Percentiles rank a stretch among this genome's conserved stretches.
Evolutionary conservation across 2,888 invertebrate genomes (phyloP).

Genomic region (Tinea pellionella): DNA sequence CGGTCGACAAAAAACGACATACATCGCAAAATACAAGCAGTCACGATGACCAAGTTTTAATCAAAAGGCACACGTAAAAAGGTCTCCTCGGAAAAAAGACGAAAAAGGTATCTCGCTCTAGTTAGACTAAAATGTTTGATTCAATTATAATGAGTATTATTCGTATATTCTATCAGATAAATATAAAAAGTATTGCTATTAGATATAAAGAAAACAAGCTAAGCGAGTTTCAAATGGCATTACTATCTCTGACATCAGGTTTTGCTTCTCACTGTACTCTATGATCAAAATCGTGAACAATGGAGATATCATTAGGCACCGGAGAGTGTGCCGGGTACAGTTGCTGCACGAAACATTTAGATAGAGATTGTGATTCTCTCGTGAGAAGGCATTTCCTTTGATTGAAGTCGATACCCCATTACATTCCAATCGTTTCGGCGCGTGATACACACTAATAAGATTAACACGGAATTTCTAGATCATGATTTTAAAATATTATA

Average conservation of each 20-base stretch:
- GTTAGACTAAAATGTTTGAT: not conserved
- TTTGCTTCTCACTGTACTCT: conserved; percentile 10
- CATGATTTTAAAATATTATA: not conserved
- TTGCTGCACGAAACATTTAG: conserved; percentile 52
- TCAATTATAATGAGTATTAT: not conserved
- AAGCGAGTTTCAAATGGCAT: conserved; percentile 4
- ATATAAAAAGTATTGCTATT: conserved; percentile 5
- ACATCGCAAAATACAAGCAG: not conserved
- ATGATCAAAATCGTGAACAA: conserved; percentile 60
- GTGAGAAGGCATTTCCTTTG: conserved; percentile 37
- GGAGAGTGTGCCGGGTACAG: conserved; percentile 21
- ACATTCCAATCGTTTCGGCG: conserved; percentile 16
- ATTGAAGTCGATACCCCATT: conserved; percentile 27
- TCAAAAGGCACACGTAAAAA: not conserved
- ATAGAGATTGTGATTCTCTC: conserved; percentile 30
- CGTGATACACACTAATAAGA: conserved; percentile 32
- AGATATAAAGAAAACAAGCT: not conserved
- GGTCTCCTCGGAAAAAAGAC: not conserved
- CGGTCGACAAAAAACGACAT: not conserved
- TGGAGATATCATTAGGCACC: conserved; percentile 52
- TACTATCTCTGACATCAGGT: conserved; percentile 4
- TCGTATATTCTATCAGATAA: conserved; percentile 3
- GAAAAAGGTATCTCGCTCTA: not conserved
- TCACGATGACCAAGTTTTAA: not conserved
- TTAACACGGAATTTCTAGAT: conserved; percentile 22